These are phyloP conservation scores for Melanogrammus aeglefinus DNA, from an alignment of 2,797 vertebrate species.

Conservation along the genomic window DNA sequence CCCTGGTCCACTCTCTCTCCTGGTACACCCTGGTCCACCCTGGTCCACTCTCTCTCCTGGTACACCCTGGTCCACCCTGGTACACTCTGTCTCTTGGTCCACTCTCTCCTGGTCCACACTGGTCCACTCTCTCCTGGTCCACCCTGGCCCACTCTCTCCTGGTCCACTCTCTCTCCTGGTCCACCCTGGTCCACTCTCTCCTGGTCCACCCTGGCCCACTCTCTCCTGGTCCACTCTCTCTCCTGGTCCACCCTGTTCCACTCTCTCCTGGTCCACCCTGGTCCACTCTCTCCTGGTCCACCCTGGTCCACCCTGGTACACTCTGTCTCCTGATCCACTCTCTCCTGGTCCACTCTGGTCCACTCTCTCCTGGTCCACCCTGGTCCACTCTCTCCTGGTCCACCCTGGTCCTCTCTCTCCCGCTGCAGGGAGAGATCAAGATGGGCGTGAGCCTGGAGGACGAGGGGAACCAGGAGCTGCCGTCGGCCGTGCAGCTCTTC, in stretches of 20 bases:
- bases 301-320: neutral
- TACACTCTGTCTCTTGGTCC: neutral
- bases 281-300: neutral
- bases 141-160: no score
- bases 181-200: neutral
- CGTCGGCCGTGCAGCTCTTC: conserved; percentile 91
- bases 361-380: neutral
- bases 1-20: no score
- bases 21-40: neutral
- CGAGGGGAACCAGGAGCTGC: conserved; percentile 96
- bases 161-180: neutral
- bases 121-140: neutral
- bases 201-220: conserved; percentile 30
- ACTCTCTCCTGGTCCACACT: neutral
- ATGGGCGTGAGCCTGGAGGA: conserved; percentile 95
- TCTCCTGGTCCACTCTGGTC: conserved; percentile 25
- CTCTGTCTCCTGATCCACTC: neutral
- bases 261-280: conserved; percentile 23
- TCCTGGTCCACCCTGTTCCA: neutral
- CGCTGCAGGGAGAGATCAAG: conserved; percentile 90
- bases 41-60: conserved; percentile 27
- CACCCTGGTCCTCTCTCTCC: conserved; percentile 9
- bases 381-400: neutral
- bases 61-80: neutral
- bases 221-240: neutral